A percentile compares a stretch with the other conserved stretches of the same genome.
Conservation (phyloP, 2,797 vertebrate genomes). For the Pagetopsis macropterus region DNA sequence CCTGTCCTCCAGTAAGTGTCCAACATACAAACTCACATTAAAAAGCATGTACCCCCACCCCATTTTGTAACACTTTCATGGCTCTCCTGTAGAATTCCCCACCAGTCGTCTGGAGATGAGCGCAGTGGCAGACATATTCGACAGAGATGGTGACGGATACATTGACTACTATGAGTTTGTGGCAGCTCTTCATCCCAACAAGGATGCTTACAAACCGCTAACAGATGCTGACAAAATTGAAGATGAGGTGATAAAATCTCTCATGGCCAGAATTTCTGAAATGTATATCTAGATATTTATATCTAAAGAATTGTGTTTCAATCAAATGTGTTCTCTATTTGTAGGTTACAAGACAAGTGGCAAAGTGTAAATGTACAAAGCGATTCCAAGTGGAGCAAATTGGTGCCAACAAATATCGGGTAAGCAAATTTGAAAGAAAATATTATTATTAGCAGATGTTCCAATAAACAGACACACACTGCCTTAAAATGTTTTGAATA, state of each 20-base stretch:
- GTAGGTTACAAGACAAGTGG: conserved; percentile 97
- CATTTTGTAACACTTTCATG: conserved; percentile 1
- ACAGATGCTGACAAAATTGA: conserved; percentile 99
- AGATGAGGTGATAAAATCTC: conserved; percentile 88
- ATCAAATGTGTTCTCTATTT: conserved; percentile 22
- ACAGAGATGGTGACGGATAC: conserved; percentile 97
- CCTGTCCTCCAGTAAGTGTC: conserved; percentile 95
- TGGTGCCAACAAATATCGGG: conserved; percentile 99
- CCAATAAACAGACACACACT: conserved; percentile 12
- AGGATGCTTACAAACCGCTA: conserved; percentile 97
- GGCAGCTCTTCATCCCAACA: conserved; percentile 98
- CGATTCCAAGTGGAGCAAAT: conserved; percentile 99
- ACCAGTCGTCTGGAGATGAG: conserved; percentile 99
- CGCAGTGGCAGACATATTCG: conserved; percentile 98
- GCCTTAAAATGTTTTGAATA: conserved; percentile 5
- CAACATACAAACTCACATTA: not conserved
- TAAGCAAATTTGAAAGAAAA: conserved; percentile 75
- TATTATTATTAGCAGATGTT: not conserved
- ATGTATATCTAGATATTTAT: not conserved
- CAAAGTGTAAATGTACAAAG: conserved; percentile 99
- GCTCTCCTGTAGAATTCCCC: conserved; percentile 88
- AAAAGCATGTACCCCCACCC: not conserved
- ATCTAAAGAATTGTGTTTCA: not conserved
- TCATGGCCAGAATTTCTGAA: not conserved
- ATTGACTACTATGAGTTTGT: conserved; percentile 99